A percentile compares a stretch with the other conserved stretches of the same genome.
These are phyloP conservation scores for Styela clava DNA, from an alignment of 23 tunicate genomes.

Conservation along the genomic window DNA sequence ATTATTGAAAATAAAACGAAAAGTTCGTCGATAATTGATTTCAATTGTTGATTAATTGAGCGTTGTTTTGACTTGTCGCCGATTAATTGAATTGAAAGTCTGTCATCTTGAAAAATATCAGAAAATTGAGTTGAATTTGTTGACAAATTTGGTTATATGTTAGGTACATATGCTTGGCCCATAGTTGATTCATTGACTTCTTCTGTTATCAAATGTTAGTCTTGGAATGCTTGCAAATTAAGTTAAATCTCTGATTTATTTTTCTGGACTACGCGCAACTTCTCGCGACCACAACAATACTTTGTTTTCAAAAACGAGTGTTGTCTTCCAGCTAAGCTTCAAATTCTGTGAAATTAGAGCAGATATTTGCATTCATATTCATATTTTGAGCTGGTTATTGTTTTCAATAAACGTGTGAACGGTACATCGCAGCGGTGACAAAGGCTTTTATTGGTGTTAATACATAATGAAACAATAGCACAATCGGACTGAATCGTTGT, in stretches of 20 bases:
- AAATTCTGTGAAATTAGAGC: neutral
- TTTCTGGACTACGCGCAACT: too few relatives aligned
- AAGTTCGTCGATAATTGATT: slow-evolving; percentile 23
- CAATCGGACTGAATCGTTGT: slow-evolving; percentile 6
- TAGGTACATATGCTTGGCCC: too few relatives aligned
- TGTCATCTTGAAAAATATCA: too few relatives aligned
- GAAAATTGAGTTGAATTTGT: too few relatives aligned
- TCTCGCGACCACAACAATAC: neutral
- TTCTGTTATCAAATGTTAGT: too few relatives aligned
- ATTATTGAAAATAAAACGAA: neutral
- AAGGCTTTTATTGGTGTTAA: slow-evolving; percentile 10
- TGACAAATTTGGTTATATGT: too few relatives aligned
- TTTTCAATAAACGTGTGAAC: slow-evolving; percentile 12
- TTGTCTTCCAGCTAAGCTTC: neutral
- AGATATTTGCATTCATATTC: neutral
- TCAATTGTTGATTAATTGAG: slow-evolving; percentile 19
- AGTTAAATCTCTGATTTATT: too few relatives aligned
- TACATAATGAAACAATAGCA: slow-evolving; percentile 20
- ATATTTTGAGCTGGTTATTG: neutral
- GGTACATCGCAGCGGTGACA: neutral
- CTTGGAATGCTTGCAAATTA: too few relatives aligned
- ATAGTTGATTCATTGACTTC: too few relatives aligned
- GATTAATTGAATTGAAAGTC: neutral
- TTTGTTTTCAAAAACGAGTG: neutral
- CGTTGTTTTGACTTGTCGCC: slow-evolving; percentile 12